A percentile compares a stretch with the other conserved stretches of the same genome.
Evolutionary conservation across 2,797 vertebrate species (phyloP).

Genomic region (Phataginus tricuspis): DNA sequence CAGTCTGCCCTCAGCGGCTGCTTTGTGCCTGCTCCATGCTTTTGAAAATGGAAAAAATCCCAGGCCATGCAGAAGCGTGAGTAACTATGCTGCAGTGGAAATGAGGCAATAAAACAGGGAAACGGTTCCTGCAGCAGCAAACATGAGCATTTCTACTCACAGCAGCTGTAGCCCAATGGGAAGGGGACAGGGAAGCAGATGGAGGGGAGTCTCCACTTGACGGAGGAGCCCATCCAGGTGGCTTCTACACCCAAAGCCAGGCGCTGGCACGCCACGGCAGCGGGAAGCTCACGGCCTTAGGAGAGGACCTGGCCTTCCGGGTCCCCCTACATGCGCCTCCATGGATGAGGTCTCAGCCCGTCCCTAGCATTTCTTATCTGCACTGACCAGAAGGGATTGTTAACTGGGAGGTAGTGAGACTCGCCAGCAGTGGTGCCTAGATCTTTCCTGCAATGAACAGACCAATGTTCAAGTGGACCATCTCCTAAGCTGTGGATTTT

Average conservation of each 20-base stretch:
- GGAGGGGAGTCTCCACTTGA: neutral
- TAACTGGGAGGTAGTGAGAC: neutral
- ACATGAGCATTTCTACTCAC: neutral
- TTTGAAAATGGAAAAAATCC: neutral
- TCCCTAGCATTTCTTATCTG: neutral
- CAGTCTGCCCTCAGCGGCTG: neutral
- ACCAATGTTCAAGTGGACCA: neutral
- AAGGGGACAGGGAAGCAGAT: neutral
- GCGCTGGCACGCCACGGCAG: neutral
- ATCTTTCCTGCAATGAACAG: neutral
- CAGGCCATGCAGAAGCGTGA: accelerated
- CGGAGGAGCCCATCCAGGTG: neutral
- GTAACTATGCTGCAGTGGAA: neutral
- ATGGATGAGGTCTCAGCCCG: neutral
- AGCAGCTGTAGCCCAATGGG: neutral
- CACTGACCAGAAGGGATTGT: neutral
- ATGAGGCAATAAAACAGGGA: neutral
- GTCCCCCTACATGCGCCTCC: neutral
- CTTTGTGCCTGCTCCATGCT: neutral
- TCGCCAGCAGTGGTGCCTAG: neutral
- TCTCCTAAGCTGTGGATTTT: neutral
- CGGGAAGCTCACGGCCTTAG: neutral
- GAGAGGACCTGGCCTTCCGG: neutral
- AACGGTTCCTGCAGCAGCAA: neutral
- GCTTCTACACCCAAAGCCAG: neutral